Base-by-base conservation (phyloP, 2,113 vertebrate genomes). In the Sphyrna mokarran region DNA sequence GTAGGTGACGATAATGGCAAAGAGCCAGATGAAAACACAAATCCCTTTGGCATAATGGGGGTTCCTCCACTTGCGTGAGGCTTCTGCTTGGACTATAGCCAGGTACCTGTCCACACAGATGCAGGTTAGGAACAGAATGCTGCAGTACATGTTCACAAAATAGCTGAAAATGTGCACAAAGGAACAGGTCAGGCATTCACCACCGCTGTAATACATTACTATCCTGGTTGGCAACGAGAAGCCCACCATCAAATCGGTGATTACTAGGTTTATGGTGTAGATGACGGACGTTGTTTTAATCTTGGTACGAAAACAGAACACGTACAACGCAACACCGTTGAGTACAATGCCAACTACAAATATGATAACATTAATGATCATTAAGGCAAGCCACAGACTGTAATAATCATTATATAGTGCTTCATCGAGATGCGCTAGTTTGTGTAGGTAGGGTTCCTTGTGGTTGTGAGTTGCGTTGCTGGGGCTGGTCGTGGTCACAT, bases 121-220 rank as follows among this genome's bases (percentile, higher is more conserved):
- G 96, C 99, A 99, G 0, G 99, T 99, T 96, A 99, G 97, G 97
- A 99, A 99, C 95, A 99, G 98, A 94, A 99, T 98, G 96, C 99
- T 99, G 96, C 98, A 99, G 97, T 99, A 99, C 99, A 99, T 99
- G 97, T 99, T 99, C 96, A 99, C 98, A 95, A 99, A 99, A 97
- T 99, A 99, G 96, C 98, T 98, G 96, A 99, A 98, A 96, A 98
- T 98, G 95, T 99, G 99, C 3, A 99, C 97, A 13, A 99, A 98
- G 40, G 98, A 98, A 70, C 99, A 99, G 8, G 96, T 97, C 37
- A 96, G 89, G 72, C 99, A 99, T 96, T 97, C 96, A 0, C 97
- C 98, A 0, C 98, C 96, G 0, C 98, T 98, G 95, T 99, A 98
- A 97, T 98, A 98, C 96, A 99, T 98, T 11, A 98, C 98, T 61